Conservation (phyloP, 2,797 vertebrate genomes). For the Gadopsis marmoratus region DNA sequence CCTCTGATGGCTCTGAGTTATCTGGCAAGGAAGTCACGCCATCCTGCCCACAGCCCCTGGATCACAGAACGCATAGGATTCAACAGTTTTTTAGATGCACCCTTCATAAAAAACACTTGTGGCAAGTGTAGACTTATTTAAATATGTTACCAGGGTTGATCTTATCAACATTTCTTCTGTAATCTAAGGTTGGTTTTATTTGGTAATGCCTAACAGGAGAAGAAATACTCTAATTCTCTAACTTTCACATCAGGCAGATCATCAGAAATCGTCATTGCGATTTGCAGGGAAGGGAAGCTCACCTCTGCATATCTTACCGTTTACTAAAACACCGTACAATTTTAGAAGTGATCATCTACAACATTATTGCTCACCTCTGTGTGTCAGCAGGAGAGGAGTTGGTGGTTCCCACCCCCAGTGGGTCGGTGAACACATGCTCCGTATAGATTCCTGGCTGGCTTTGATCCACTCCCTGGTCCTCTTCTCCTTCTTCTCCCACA, state of each 20-base stretch:
- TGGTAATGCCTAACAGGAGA: not conserved
- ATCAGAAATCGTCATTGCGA: not conserved
- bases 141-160: not conserved
- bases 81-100: not conserved
- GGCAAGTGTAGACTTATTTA: too few species aligned
- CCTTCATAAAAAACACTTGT: conserved; percentile 1
- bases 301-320: not conserved
- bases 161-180: not conserved
- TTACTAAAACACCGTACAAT: not conserved
- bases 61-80: conserved; percentile 7
- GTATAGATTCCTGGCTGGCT: conserved; percentile 95
- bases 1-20: conserved; percentile 86
- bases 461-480: conserved; percentile 82
- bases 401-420: conserved; percentile 91
- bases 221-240: not conserved
- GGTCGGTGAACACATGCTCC: conserved; percentile 98
- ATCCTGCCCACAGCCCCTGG: conserved; percentile 86
- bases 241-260: not conserved
- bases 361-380: conserved; percentile 67
- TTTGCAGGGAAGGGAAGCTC: not conserved
- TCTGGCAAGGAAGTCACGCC: conserved; percentile 82
- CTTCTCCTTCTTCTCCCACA: conserved; percentile 88
- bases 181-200: not conserved
- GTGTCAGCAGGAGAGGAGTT: conserved; percentile 81
- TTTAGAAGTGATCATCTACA: not conserved